These are phyloP conservation scores for Cinara cedri DNA, from an alignment of 2,888 invertebrate species.

Conservation along the genomic window DNA sequence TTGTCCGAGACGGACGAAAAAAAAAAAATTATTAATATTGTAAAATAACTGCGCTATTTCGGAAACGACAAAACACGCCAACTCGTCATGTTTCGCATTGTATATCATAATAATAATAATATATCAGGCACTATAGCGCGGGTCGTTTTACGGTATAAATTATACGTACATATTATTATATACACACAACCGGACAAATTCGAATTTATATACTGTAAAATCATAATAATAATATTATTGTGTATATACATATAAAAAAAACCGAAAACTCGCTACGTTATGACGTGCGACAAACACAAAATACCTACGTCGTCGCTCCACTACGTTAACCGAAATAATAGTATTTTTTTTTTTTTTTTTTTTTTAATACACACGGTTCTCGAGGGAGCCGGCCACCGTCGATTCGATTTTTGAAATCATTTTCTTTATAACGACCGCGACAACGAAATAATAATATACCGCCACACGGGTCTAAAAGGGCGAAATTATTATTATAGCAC, in stretches of 20 bases:
- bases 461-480: no score
- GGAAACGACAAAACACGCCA: not conserved
- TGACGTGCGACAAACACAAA: constrained; percentile 9
- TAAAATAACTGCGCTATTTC: not conserved
- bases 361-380: not conserved
- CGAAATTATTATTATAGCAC: no score
- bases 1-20: constrained; percentile 11
- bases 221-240: not conserved
- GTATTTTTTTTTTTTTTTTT: constrained; percentile 2
- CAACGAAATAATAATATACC: no score
- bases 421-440: no score
- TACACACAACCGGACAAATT: constrained; percentile 25
- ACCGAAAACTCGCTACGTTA: not conserved
- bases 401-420: constrained; percentile 26
- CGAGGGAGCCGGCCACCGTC: constrained; percentile 6
- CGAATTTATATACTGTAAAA: constrained; percentile 29
- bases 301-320: not conserved
- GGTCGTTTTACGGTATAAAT: constrained; percentile 5
- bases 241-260: not conserved
- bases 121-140: not conserved
- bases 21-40: not conserved
- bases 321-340: constrained; percentile 15
- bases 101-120: not conserved
- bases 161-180: no score
- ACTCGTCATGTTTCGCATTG: not conserved